Base-by-base conservation (phyloP, 2,888 invertebrate species). In the Trichacis sp. region DNA sequence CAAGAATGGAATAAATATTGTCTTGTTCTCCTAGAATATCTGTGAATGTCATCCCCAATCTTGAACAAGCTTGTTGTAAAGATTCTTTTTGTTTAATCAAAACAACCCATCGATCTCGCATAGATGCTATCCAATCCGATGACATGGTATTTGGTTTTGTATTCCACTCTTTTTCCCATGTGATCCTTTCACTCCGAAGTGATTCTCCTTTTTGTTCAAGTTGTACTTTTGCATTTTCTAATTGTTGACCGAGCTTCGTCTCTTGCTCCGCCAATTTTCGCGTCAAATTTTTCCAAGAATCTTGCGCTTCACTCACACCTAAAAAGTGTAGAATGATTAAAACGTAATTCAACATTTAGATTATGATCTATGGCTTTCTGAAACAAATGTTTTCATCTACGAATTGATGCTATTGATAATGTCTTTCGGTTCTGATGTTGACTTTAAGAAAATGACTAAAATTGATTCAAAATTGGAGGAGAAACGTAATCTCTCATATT, bases 221-320 rank as follows among this genome's bases (percentile, higher is more conserved):
- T 69, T 84, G 83, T 2, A 83, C 67, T 45, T 82, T 83, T 0
- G 83, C 81, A 49, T 84, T 84, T 20, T 84, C 84, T 4, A 84
- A 45, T 42, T 83, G 77, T 17, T 77, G 81, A 1, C 74, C 68
- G 42, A 84, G 77, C 1, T 83, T 73, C 0, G 67, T 59, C 18
- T 80, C 77, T 52, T 84, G 81, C n/a, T 76, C 77, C n/a, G 80
- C 78, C 30, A 84, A 38, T 9, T 80, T 78, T 18, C 80, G 80
- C 0, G 73, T 58, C 2, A 84, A 61, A 24, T 78, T 78, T 42
- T 83, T 80, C 82, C 82, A 84, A 0, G 77, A 76, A 1, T 74
- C 73, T 19, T 77, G 68, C 4, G 82, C 82, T 4, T 77, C 76
- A 4, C 69, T 76, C 1, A 83, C 67, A 14, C 83, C 83, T 84